Base-by-base conservation (phyloP, 2,797 vertebrate species). In the Artibeus lituratus region DNA sequence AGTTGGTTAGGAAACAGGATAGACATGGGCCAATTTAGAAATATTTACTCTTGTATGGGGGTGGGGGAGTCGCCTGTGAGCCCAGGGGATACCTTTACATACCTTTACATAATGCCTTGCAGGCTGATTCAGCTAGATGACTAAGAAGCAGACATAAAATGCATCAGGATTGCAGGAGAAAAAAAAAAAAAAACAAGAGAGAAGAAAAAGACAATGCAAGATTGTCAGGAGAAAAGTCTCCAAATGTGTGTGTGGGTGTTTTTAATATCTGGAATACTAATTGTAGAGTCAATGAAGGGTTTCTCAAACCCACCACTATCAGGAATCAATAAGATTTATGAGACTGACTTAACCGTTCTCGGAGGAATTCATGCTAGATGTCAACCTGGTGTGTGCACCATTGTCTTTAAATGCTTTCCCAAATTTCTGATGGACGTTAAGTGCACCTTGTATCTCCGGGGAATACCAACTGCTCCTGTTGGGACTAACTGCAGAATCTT, bases 361-460 rank as follows among this genome's bases (percentile, higher is more conserved):
- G 3, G 37, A 90, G 97, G 93, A 97, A 97, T 97, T 93, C 90
- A 74, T 91, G 76, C 94, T 95, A 76, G 65, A 93, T 96, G 95
- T 93, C 81, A 86, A 32, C n/a, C 95, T 95, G 80, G 78, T 73
- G 65, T 96, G 92, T 55, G 77, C 0, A 3, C 70, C 47, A 29
- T 86, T 47, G 92, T 95, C 67, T 93, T 78, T 92, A 97, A 98
- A 97, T 86, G 96, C 53, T 96, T 97, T 94, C 77, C 78, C 65
- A 73, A 65, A 74, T 74, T 70, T 59, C 81, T 94, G 70, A 91
- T 95, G 88, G 96, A 85, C 92, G 92, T n/a, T 78, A 92, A 97
- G 92, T 91, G 62, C 90, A 93, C 72, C 82, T 49, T 72, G 21
- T 5, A 1, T 96, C 81, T 97, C 78, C 93, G 1, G 21, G 80